Percentiles rank a stretch among this genome's conserved stretches.
phyloP scores from a whole-genome alignment of 2,888 invertebrate species.

The Adineta ricciae region DNA sequence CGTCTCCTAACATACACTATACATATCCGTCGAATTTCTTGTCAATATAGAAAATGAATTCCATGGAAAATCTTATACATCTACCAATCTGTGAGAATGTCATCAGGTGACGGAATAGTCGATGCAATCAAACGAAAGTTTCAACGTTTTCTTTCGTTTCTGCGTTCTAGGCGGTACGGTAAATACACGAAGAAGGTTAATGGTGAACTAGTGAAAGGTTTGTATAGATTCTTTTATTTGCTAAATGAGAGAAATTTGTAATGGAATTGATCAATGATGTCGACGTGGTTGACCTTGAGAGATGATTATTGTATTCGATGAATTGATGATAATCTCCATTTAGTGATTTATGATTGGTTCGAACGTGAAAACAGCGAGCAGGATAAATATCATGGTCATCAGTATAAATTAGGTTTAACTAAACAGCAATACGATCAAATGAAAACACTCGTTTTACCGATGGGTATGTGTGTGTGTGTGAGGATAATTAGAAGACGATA shows the following conservation, averaged over 20 bases:
- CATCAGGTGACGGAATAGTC: neutral
- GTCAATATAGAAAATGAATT: neutral
- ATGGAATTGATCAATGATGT: neutral
- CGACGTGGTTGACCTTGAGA: neutral
- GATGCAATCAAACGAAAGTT: too few species aligned
- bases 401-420: constrained; percentile 10
- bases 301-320: too few species aligned
- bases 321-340: neutral
- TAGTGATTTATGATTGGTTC: constrained; percentile 14
- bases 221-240: neutral
- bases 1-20: neutral
- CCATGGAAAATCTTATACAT: constrained; percentile 19
- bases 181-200: constrained; percentile 16
- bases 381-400: neutral
- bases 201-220: constrained; percentile 11
- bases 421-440: constrained; percentile 17
- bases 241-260: too few species aligned
- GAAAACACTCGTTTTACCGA: neutral
- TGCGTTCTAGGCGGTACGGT: neutral
- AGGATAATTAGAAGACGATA: too few species aligned
- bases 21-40: neutral
- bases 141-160: neutral
- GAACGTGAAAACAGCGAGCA: neutral
- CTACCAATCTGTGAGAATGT: neutral
- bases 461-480: neutral